phyloP scores from a whole-genome alignment of 1,140 invertebrate species.

The Apis dorsata region DNA sequence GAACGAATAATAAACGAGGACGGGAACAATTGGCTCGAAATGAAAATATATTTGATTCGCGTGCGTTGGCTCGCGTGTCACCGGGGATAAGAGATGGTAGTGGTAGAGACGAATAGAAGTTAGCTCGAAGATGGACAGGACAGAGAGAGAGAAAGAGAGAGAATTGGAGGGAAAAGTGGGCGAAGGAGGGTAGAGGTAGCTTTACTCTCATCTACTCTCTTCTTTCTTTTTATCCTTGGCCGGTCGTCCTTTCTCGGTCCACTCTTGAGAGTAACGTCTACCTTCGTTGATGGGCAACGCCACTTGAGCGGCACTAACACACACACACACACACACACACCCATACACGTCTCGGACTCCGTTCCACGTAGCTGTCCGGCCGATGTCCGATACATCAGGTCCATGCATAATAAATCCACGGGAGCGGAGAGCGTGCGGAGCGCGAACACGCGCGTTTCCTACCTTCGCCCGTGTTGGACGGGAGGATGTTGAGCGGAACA shows the following conservation, averaged over 20 bases:
- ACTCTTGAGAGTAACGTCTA: conserved; percentile 65
- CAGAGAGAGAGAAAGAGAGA: conserved; percentile 34
- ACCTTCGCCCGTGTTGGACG: conserved; percentile 25
- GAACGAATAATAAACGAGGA: conserved; percentile 7
- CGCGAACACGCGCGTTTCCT: conserved; percentile 31
- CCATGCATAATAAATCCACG: conserved; percentile 75
- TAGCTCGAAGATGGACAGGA: background rate
- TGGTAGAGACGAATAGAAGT: conserved; percentile 32
- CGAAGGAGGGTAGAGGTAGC: conserved; percentile 15
- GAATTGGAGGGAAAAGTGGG: conserved; percentile 5
- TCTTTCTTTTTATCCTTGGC: conserved; percentile 57
- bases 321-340: background rate
- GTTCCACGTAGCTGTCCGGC: conserved; percentile 35
- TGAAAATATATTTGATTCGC: conserved; percentile 11
- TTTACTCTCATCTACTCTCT: conserved; percentile 46
- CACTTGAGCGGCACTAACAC: conserved; percentile 45
- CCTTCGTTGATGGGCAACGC: conserved; percentile 46
- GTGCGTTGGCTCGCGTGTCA: background rate
- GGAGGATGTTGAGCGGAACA: conserved; percentile 17
- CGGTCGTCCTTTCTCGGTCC: conserved; percentile 60
- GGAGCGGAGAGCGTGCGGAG: conserved; percentile 19
- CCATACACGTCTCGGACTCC: background rate
- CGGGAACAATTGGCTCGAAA: background rate
- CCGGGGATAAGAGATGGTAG: background rate
- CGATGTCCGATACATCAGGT: conserved; percentile 76